phyloP scores from a whole-genome alignment of 2,797 vertebrate species.

The Darevskia nairensis region DNA sequence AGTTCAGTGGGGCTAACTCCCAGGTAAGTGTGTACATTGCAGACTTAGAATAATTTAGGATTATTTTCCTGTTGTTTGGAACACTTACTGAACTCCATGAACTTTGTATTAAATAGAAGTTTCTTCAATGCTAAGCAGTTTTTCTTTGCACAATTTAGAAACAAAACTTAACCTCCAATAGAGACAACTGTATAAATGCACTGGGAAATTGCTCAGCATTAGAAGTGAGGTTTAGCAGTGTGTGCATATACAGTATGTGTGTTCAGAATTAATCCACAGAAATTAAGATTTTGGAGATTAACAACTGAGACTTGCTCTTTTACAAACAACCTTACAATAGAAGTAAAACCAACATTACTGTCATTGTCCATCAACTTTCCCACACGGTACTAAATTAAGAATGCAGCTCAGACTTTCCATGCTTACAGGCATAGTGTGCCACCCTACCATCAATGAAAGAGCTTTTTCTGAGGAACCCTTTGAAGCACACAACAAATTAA shows the following conservation, averaged over 20 bases:
- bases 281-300: neutral
- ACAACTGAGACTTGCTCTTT: neutral
- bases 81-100: neutral
- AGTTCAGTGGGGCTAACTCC: neutral
- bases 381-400: slow-evolving; percentile 26
- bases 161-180: neutral
- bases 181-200: neutral
- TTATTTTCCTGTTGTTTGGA: neutral
- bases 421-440: slow-evolving; percentile 36
- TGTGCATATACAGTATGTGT: too few species aligned
- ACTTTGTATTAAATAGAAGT: neutral
- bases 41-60: neutral
- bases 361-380: slow-evolving; percentile 32
- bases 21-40: neutral
- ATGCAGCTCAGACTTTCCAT: slow-evolving; percentile 41
- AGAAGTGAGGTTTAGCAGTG: neutral
- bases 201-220: neutral
- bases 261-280: neutral
- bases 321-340: slow-evolving; percentile 33
- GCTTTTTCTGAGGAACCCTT: slow-evolving; percentile 13
- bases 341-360: neutral
- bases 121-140: neutral
- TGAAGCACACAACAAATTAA: slow-evolving; percentile 29
- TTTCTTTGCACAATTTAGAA: neutral
- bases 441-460: slow-evolving; percentile 39